These are phyloP conservation scores for Psylliodes chrysocephalus DNA, from an alignment of 2,888 invertebrate species.

Conservation along the genomic window DNA sequence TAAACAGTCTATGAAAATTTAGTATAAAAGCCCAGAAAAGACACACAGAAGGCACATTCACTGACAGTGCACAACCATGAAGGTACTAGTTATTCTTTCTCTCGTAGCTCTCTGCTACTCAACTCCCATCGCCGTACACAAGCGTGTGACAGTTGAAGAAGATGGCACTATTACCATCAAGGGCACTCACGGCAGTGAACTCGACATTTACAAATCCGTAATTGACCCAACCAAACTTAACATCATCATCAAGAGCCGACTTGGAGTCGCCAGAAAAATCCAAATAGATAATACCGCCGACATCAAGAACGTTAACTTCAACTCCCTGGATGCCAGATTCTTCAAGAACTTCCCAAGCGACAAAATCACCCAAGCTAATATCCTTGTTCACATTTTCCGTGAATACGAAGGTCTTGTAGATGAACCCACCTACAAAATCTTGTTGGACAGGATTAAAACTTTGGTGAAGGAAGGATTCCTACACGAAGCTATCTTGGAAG, in stretches of 20 bases:
- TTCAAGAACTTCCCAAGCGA: not conserved
- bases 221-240: too few relatives aligned
- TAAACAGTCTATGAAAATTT: too few relatives aligned
- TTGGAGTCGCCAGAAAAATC: too few relatives aligned
- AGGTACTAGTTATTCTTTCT: constrained; percentile 7
- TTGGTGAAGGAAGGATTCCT: not conserved
- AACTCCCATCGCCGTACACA: too few relatives aligned
- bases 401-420: constrained; percentile 1
- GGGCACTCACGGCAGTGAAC: too few relatives aligned
- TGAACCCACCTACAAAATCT: not conserved
- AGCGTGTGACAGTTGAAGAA: constrained; percentile 30
- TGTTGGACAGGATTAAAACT: constrained; percentile 1
- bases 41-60: too few relatives aligned
- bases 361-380: not conserved
- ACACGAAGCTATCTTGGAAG: not conserved
- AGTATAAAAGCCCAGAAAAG: too few relatives aligned
- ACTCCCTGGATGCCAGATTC: constrained; percentile 1
- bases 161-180: constrained; percentile 17
- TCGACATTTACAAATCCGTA: too few relatives aligned
- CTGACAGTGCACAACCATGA: constrained; percentile 8
- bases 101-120: constrained; percentile 10
- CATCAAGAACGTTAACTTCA: not conserved
- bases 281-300: too few relatives aligned
- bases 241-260: too few relatives aligned
- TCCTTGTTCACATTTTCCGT: not conserved